phyloP scores from a whole-genome alignment of 2,888 invertebrate species.

The Liposcelis brunnea region DNA sequence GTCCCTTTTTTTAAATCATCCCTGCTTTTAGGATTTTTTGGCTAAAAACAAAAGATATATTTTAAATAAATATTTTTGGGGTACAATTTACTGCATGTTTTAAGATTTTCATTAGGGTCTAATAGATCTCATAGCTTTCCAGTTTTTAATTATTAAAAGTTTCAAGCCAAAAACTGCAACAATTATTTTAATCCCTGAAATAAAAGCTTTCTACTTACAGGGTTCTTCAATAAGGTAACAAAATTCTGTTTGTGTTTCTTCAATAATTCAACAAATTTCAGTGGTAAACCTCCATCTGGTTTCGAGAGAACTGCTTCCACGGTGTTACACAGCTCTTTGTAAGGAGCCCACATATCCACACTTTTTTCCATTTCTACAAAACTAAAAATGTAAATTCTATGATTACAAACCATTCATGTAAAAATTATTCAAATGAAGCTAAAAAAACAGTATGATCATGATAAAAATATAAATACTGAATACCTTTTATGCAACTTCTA shows the following conservation, averaged over 20 bases:
- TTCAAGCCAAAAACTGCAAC: too few relatives aligned
- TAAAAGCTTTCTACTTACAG: slow-evolving; percentile 56
- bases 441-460: too few relatives aligned
- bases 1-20: slow-evolving; percentile 66
- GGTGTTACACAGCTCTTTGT: slow-evolving; percentile 52
- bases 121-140: too few relatives aligned
- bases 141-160: too few relatives aligned
- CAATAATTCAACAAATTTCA: slow-evolving; percentile 56
- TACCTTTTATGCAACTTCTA: too few relatives aligned
- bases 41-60: slow-evolving; percentile 33
- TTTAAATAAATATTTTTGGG: slow-evolving; percentile 4
- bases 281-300: slow-evolving; percentile 37
- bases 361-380: slow-evolving; percentile 23
- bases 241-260: slow-evolving; percentile 75
- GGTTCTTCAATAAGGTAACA: slow-evolving; percentile 64
- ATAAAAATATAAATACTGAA: too few relatives aligned
- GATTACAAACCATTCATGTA: too few relatives aligned
- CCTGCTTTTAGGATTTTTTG: slow-evolving; percentile 59
- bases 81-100: too few relatives aligned
- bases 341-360: slow-evolving; percentile 74
- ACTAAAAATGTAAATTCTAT: too few relatives aligned
- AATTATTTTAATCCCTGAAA: too few relatives aligned
- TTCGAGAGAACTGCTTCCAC: slow-evolving; percentile 50
- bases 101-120: too few relatives aligned
- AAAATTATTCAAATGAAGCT: too few relatives aligned